A percentile compares a stretch with the other conserved stretches of the same genome.
phyloP scores from a whole-genome alignment of 2,113 vertebrate genomes.

The Vombatus ursinus region DNA sequence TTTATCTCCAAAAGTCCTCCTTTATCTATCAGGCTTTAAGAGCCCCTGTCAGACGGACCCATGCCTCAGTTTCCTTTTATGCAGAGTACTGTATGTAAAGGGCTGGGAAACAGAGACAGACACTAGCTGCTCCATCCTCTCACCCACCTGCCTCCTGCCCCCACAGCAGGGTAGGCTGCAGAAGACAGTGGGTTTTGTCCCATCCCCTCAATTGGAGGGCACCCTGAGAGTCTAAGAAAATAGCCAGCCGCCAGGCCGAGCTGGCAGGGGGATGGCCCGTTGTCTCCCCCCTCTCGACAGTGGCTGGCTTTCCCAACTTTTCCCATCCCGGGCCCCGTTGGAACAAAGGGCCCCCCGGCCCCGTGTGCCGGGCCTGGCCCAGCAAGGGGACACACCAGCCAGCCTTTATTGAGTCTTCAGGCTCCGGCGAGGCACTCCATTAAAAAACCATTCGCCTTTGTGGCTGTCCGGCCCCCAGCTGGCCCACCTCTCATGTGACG shows the following conservation, averaged over 20 bases:
- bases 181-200: slow-evolving; percentile 75
- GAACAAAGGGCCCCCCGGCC: slow-evolving; percentile 81
- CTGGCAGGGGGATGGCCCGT: slow-evolving; percentile 57
- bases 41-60: not conserved
- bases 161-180: slow-evolving; percentile 63
- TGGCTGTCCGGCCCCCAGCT: slow-evolving; percentile 86
- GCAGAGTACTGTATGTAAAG: not conserved
- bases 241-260: slow-evolving; percentile 52
- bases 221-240: slow-evolving; percentile 73
- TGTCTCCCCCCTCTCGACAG: slow-evolving; percentile 67
- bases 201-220: slow-evolving; percentile 63
- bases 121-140: slow-evolving; percentile 12
- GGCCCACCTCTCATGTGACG: slow-evolving; percentile 87
- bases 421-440: slow-evolving; percentile 87
- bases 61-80: not conserved
- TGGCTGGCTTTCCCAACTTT: slow-evolving; percentile 77
- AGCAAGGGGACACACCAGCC: slow-evolving; percentile 81
- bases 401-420: slow-evolving; percentile 89
- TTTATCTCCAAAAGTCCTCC: not conserved
- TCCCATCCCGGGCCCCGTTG: slow-evolving; percentile 78
- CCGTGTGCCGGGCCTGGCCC: slow-evolving; percentile 77
- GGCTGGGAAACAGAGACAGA: not conserved
- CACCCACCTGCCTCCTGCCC: slow-evolving; percentile 52
- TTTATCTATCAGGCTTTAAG: not conserved
- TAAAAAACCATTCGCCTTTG: slow-evolving; percentile 90